Base-by-base conservation (phyloP, 2,113 vertebrate species). In the Tragelaphus scriptus region DNA sequence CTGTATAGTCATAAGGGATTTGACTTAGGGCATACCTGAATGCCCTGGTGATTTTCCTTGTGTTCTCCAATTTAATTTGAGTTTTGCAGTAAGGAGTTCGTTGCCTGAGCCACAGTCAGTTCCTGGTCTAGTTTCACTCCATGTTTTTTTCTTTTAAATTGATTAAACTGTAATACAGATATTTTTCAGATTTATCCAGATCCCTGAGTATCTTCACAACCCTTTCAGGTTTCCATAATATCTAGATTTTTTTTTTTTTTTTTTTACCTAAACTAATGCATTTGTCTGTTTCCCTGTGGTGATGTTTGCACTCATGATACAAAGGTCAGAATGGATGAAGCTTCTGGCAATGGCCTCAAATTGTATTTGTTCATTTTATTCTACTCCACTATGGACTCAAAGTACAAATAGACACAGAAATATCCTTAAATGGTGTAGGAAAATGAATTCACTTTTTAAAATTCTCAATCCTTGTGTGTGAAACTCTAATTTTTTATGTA, bases 321-420 rank as follows among this genome's bases (percentile, higher is more conserved):
- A 75, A 51, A 91, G 40, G 53, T 82, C 23, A 88, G 11, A 21
- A 23, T 87, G 30, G 15, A 88, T 49, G 40, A 63, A 86, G 23
- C 6, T 75, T 44, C 0, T 21, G 7, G 5, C 7, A 13, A 2
- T 19, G 21, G 1, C 6, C 21, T 16, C 32, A 44, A 12, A 82
- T n/a, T 49, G 0, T 63, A 26, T 49, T 47, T 17, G 6, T 8
- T 23, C 59, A 51, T 49, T 89, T 5, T 63, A 47, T 79, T 86
- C 49, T 86, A 44, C 36, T 89, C 15, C 0, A 21, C 32, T 49
- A 3, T 16, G 17, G 19, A n/a, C 58, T 63, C 65, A 90, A 44
- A 55, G n/a, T 44, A 55, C 47, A 92, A 95, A 7, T 6, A 2
- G 25, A 75, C n/a, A 49, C 19, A 30, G 13, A 88, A 95, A 58